Base-by-base conservation (phyloP, 2,113 vertebrate genomes). In the Mormoops blainvillei region DNA sequence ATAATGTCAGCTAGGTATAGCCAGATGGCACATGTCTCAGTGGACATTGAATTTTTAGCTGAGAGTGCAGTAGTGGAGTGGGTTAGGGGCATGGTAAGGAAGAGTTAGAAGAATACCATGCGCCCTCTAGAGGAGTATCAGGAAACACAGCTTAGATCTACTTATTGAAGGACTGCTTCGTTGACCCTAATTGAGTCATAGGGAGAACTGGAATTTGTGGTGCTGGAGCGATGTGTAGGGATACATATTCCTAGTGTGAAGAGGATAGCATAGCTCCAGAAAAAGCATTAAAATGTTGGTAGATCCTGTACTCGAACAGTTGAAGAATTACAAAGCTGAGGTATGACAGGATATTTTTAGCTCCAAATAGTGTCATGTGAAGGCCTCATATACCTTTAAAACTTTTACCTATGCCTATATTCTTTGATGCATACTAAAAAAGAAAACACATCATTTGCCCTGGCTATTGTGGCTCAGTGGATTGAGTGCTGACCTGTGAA, bases 161-260 rank as follows among this genome's bases (percentile, higher is more conserved):
- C 61, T 91, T 43, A 16, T 52, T 58, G 91, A 84, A 89, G 54
- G 8, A 86, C 38, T 15, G 11, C 26, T 82, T 92, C 22, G 63
- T 73, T 13, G 81, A 38, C 31, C 87, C 31, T 43, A 87, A 89
- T 78, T 74, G n/a, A 88, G 36, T 63, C 33, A 85, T 81, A 83
- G 38, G 50, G 89, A 94, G 26, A 95, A 74, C 61, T 73, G 80
- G 41, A 80, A 92, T 92, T 67, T 89, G 84, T 95, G 26, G 43
- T 88, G 43, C 28, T 95, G 9, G 13, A n/a, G 13, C 4, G 3
- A 7, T 50, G 6, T 85, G 24, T 41, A 91, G 31, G 65, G 16
- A 70, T 84, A 84, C n/a, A 50, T 73, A 50, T 93, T 85, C 67
- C 24, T 86, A 63, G 52, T 90, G 63, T 33, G 20, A 67, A 67